Percentiles rank a stretch among this genome's conserved stretches.
These are phyloP conservation scores for Agonopterix heracliana DNA, from an alignment of 2,888 invertebrate species.

Conservation along the genomic window DNA sequence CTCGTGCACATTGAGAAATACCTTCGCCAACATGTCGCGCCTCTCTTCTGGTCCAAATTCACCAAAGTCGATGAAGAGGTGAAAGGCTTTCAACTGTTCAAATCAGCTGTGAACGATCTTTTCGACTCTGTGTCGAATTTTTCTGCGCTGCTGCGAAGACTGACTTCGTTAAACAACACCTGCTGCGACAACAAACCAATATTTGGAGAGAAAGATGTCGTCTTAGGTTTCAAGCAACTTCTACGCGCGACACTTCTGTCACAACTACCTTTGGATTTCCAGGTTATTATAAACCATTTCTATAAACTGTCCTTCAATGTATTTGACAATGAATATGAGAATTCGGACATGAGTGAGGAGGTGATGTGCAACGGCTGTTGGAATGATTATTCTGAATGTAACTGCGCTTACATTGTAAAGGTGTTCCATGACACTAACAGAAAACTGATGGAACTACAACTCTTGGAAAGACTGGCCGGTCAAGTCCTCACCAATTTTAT, in stretches of 20 bases:
- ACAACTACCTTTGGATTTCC: slow-evolving; percentile 82
- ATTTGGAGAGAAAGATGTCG: slow-evolving; percentile 72
- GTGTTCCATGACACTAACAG: slow-evolving; percentile 87
- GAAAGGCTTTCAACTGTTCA: slow-evolving; percentile 79
- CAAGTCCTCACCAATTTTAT: slow-evolving; percentile 90
- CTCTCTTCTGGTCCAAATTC: slow-evolving; percentile 82
- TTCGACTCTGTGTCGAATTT: slow-evolving; percentile 75
- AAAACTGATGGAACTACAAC: slow-evolving; percentile 84
- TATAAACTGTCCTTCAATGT: slow-evolving; percentile 87
- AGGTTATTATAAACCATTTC: slow-evolving; percentile 82
- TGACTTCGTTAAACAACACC: slow-evolving; percentile 70
- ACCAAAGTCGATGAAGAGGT: slow-evolving; percentile 65
- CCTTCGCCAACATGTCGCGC: slow-evolving; percentile 76
- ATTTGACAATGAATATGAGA: slow-evolving; percentile 72
- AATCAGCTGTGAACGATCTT: slow-evolving; percentile 79
- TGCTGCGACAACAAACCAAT: slow-evolving; percentile 62
- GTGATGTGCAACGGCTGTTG: slow-evolving; percentile 84
- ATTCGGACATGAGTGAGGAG: slow-evolving; percentile 74
- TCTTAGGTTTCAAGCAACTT: slow-evolving; percentile 78
- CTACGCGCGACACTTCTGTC: slow-evolving; percentile 81
- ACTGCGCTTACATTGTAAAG: slow-evolving; percentile 80
- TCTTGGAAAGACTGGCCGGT: slow-evolving; percentile 89
- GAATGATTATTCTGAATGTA: slow-evolving; percentile 74
- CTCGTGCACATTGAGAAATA: slow-evolving; percentile 74
- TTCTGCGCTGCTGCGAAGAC: slow-evolving; percentile 68